These are phyloP conservation scores for Carpatolechia fugitivella DNA, from an alignment of 2,888 invertebrate species.

Conservation along the genomic window DNA sequence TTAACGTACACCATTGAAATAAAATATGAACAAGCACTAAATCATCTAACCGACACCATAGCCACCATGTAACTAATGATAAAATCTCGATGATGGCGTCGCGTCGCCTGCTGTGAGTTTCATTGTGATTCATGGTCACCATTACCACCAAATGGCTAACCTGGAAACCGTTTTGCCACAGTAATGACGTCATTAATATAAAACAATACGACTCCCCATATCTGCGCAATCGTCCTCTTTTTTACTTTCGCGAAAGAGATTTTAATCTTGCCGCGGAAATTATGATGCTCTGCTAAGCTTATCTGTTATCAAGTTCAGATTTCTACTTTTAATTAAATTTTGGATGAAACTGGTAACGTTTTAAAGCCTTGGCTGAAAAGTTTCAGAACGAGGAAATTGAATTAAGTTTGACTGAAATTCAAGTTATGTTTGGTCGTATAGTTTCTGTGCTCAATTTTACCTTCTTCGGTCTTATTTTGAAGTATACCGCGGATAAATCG, in stretches of 20 bases:
- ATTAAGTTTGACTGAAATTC: background rate
- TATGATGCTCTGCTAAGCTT: constrained; percentile 9
- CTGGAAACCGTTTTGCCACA: constrained; percentile 47
- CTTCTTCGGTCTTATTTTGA: constrained; percentile 4
- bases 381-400: background rate
- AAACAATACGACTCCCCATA: constrained; percentile 25
- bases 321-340: constrained; percentile 14
- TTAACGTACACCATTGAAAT: too few species aligned
- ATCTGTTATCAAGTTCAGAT: constrained; percentile 10
- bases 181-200: constrained; percentile 57
- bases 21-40: too few species aligned
- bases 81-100: constrained; percentile 47
- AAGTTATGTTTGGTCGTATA: background rate
- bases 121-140: constrained; percentile 64
- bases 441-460: background rate
- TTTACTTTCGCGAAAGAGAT: constrained; percentile 16
- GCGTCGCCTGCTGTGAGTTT: constrained; percentile 55
- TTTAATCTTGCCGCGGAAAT: constrained; percentile 11
- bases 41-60: background rate
- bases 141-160: constrained; percentile 62
- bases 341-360: constrained; percentile 9
- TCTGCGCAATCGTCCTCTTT: background rate
- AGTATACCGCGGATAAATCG: too few species aligned
- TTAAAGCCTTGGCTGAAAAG: constrained; percentile 5
- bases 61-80: constrained; percentile 29